Conservation (phyloP, 2,797 vertebrate genomes). For the Anguilla marmorata region DNA sequence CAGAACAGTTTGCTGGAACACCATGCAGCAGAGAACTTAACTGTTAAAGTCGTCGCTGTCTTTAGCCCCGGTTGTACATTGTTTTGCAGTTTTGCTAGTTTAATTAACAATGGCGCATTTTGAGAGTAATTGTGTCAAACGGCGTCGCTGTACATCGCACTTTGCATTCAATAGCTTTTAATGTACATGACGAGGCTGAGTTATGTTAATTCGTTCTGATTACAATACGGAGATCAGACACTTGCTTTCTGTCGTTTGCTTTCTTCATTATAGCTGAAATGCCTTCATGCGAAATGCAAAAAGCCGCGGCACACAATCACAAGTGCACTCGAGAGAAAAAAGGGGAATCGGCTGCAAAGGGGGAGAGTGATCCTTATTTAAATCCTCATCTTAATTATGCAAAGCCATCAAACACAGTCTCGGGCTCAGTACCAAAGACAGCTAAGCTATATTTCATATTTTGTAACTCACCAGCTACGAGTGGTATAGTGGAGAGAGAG, state of each 20-base stretch:
- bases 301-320: neutral
- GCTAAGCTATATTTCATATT: slow-evolving; percentile 31
- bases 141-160: neutral
- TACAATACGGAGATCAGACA: neutral
- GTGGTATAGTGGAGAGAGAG: slow-evolving; percentile 1
- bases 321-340: neutral
- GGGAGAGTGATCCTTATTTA: neutral
- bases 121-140: neutral
- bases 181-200: neutral
- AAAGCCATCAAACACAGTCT: neutral
- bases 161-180: neutral
- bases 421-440: slow-evolving; percentile 36
- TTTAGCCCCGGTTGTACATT: neutral
- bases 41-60: neutral
- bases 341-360: neutral
- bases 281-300: neutral
- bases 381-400: neutral
- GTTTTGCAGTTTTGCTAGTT: neutral
- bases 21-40: neutral
- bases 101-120: neutral
- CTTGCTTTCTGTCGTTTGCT: neutral
- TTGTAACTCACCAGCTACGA: slow-evolving; percentile 4
- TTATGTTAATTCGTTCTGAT: neutral
- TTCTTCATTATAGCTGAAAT: neutral
- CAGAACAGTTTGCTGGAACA: neutral